Percentiles rank a stretch among this genome's conserved stretches.
These are phyloP conservation scores for Poecilia gillii DNA, from an alignment of 2,797 vertebrate species.

Conservation along the genomic window DNA sequence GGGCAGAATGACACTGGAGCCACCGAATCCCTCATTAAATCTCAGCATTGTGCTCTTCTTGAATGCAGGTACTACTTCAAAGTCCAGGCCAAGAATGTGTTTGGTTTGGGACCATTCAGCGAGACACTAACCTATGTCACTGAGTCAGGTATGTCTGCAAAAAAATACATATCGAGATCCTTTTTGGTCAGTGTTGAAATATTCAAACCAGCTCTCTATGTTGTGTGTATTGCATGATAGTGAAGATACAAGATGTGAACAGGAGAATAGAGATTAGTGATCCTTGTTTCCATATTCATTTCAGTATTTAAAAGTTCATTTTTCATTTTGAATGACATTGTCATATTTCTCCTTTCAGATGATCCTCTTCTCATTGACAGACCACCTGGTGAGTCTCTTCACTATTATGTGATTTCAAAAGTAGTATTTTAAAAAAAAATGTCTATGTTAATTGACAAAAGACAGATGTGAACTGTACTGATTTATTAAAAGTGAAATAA, in stretches of 20 bases:
- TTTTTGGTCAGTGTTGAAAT: slow-evolving; percentile 18
- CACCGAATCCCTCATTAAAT: slow-evolving; percentile 32
- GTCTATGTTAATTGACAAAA: not conserved
- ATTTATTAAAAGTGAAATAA: not conserved
- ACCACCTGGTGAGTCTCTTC: slow-evolving; percentile 89
- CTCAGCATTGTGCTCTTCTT: slow-evolving; percentile 34
- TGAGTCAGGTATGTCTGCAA: slow-evolving; percentile 89
- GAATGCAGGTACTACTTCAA: slow-evolving; percentile 95
- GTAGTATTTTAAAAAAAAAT: not conserved
- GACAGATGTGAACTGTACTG: not conserved
- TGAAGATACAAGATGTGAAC: slow-evolving; percentile 27
- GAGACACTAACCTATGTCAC: slow-evolving; percentile 92
- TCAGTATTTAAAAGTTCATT: slow-evolving; percentile 52
- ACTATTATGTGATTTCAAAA: not conserved
- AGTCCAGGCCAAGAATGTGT: slow-evolving; percentile 95
- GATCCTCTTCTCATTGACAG: slow-evolving; percentile 96
- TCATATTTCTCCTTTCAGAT: slow-evolving; percentile 80
- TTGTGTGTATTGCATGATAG: not conserved
- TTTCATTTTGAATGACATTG: slow-evolving; percentile 51
- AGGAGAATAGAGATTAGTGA: slow-evolving; percentile 12
- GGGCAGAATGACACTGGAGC: slow-evolving; percentile 31
- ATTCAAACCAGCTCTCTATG: not conserved
- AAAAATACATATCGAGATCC: slow-evolving; percentile 17
- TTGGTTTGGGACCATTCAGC: slow-evolving; percentile 93
- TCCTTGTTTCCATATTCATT: slow-evolving; percentile 39